Percentiles rank a stretch among this genome's conserved stretches.
phyloP scores from a whole-genome alignment of 2,888 invertebrate species.

The Lamellibrachia satsuma region DNA sequence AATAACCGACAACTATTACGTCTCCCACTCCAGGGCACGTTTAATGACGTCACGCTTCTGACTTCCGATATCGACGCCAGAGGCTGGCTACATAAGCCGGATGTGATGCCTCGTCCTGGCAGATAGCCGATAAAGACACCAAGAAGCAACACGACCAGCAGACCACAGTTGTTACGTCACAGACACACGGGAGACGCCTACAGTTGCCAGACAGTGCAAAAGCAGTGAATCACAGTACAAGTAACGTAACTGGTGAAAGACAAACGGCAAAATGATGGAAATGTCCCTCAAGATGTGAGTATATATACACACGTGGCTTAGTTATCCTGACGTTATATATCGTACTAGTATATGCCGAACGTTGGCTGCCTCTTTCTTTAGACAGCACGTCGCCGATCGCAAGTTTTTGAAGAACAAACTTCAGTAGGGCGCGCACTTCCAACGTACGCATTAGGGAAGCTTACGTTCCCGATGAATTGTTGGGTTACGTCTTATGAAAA shows the following conservation, averaged over 20 bases:
- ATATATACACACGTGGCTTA: not conserved
- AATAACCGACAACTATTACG: not conserved
- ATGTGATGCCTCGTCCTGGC: not conserved
- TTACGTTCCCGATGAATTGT: too few species aligned
- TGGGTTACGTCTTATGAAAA: too few species aligned
- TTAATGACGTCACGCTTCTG: not conserved
- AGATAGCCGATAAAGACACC: not conserved
- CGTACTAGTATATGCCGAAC: not conserved
- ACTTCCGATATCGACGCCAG: not conserved
- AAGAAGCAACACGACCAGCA: not conserved
- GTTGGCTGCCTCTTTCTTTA: not conserved
- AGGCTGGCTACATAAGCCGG: not conserved
- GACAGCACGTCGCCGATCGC: not conserved
- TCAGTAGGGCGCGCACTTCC: not conserved
- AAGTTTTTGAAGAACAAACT: not conserved
- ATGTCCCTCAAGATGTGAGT: slow-evolving; percentile 3
- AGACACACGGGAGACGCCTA: not conserved
- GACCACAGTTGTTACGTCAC: not conserved
- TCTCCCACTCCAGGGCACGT: not conserved
- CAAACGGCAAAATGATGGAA: not conserved
- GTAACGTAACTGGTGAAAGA: not conserved
- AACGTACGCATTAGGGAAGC: too few species aligned
- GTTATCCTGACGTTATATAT: not conserved
- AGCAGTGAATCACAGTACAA: not conserved
- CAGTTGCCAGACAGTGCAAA: not conserved